A percentile compares a stretch with the other conserved stretches of the same genome.
Conservation (phyloP, 2,888 invertebrate species). For the Acheta domesticus region DNA sequence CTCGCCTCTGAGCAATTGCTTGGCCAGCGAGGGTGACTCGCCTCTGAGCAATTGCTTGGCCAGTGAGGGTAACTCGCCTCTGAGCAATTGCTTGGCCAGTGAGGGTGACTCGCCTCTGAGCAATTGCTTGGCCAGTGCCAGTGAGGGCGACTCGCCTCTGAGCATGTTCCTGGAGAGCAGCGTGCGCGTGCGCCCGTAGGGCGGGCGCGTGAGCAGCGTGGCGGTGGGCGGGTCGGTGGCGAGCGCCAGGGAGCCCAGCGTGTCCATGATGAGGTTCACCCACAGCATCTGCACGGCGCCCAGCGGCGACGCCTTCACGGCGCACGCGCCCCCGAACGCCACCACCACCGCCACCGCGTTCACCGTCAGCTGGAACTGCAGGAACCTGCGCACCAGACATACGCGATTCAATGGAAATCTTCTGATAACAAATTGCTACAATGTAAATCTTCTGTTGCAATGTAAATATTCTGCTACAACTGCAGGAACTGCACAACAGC, state of each 20-base stretch:
- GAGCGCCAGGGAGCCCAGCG: slow-evolving; percentile 56
- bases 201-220: slow-evolving; percentile 52
- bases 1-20: too few species aligned
- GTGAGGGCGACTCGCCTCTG: neutral
- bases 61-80: neutral
- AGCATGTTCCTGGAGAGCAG: slow-evolving; percentile 48
- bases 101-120: neutral
- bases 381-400: slow-evolving; percentile 48
- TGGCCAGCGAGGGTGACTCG: too few species aligned
- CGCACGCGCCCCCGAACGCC: slow-evolving; percentile 54
- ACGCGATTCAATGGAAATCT: too few species aligned
- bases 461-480: too few species aligned
- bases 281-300: slow-evolving; percentile 59
- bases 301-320: slow-evolving; percentile 40
- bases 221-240: slow-evolving; percentile 57
- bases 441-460: too few species aligned
- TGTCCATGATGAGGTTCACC: slow-evolving; percentile 61
- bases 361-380: slow-evolving; percentile 60
- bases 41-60: too few species aligned
- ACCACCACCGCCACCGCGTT: slow-evolving; percentile 58
- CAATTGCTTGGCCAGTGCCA: neutral
- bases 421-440: too few species aligned
- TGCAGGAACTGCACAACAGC: too few species aligned
- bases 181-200: slow-evolving; percentile 54
- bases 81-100: neutral